These are phyloP conservation scores for Microtus oregoni DNA, from an alignment of 2,113 vertebrate species.

Conservation along the genomic window DNA sequence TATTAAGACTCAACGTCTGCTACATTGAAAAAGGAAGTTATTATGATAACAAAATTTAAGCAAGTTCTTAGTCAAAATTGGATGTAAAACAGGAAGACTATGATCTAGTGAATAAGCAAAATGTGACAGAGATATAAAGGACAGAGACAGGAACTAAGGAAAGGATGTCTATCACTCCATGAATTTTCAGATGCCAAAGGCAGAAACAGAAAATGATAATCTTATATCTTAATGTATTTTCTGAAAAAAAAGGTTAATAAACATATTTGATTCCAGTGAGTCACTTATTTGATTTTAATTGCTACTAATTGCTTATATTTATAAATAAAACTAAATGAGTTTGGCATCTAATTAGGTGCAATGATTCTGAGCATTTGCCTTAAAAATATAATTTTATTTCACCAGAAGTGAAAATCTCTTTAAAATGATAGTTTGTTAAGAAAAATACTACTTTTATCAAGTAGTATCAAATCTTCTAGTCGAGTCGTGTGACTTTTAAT, in stretches of 20 bases:
- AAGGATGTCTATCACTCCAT: background rate
- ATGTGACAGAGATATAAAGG: background rate
- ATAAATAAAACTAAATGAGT: conserved; percentile 20
- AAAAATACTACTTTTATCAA: background rate
- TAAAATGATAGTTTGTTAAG: background rate
- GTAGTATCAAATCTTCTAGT: background rate
- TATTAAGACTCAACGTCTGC: background rate
- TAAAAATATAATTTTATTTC: background rate
- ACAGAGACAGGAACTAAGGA: background rate
- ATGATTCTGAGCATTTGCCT: background rate
- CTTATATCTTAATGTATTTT: background rate
- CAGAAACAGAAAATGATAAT: background rate
- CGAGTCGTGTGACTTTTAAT: background rate
- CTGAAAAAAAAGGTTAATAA: background rate
- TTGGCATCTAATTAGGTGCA: background rate
- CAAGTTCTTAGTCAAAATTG: background rate
- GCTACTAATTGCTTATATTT: background rate
- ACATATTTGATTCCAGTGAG: background rate
- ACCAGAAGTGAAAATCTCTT: background rate
- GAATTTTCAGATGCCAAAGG: background rate
- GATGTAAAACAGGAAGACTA: background rate
- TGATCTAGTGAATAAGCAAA: background rate
- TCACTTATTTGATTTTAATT: conserved; percentile 37
- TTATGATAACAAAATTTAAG: background rate
- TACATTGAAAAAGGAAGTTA: background rate